phyloP scores from a whole-genome alignment of 2,888 invertebrate species.

The Brenthis ino region DNA sequence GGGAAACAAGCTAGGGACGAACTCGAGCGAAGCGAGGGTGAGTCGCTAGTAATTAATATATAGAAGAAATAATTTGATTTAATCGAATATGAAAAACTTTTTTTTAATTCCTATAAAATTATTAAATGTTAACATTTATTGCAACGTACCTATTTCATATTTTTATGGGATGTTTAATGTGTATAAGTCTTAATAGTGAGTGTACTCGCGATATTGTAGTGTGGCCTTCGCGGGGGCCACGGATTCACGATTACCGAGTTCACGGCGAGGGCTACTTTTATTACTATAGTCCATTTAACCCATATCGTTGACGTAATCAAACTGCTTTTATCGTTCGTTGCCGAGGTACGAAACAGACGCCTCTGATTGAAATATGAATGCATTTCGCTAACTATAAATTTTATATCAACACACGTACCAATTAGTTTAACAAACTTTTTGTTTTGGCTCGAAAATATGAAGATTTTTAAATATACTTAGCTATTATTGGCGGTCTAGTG shows the following conservation, averaged over 20 bases:
- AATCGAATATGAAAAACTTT: background rate
- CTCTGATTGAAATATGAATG: conserved; percentile 26
- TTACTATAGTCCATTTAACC: conserved; percentile 71
- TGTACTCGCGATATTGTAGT: conserved; percentile 32
- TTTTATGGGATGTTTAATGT: conserved; percentile 1
- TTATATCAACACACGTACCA: no score
- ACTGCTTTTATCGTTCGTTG: conserved; percentile 35
- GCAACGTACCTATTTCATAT: background rate
- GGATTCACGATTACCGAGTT: conserved; percentile 56
- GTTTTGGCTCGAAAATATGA: no score
- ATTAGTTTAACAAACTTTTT: no score
- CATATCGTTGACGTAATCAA: conserved; percentile 72
- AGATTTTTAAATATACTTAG: no score
- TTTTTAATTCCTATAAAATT: background rate
- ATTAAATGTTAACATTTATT: no score
- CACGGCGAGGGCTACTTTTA: conserved; percentile 76
- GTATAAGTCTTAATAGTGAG: conserved; percentile 32
- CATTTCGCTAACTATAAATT: conserved; percentile 11
- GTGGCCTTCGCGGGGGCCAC: conserved; percentile 62
- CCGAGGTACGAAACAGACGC: conserved; percentile 32
- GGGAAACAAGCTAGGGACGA: no score
- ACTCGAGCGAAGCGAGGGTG: no score
- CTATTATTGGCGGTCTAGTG: no score
- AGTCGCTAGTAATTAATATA: background rate
- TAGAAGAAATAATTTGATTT: background rate